Evolutionary conservation across 2,888 invertebrate species (phyloP), one percentile per base, ranked within the genome.

Genomic region (Calameuta idolon): DNA sequence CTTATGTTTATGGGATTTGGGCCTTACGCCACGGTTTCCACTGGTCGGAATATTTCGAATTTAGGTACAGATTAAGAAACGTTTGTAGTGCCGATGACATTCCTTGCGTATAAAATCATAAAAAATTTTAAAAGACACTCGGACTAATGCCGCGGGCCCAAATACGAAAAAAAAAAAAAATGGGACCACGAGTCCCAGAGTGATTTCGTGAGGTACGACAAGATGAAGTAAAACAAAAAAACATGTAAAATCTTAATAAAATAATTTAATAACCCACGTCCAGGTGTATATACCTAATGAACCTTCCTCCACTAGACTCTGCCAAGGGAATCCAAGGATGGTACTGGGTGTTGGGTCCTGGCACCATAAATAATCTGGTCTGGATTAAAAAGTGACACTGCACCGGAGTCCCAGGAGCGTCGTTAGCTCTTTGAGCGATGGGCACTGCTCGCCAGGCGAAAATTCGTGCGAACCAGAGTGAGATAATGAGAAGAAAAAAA

Each of bases 361-460:
- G 83, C 84, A 83, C 84, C 87, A 90, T 90, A 89, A 90, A 90
- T 90, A 88, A 90, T 89, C 86, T 82, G 79, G 77, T 83, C 31
- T 69, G 87, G 89, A 89, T 90, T 90, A 89, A 89, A 83, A 81
- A 83, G 84, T 80, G 69, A 75, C 76, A 71, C 69, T 30, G 30
- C 11, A 4, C 12, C 69, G 12, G 30, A 33, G 33, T 69, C 69
- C 69, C 69, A 69, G 2, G 31, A 30, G 78, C 75, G 78, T 78
- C 78, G 78, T 78, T 78, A 78, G 75, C 75, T 78, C 78, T 75
- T 75, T 78, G 78, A 78, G 55, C 73, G 78, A 78, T 78, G 75
- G 78, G 75, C 78, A 73, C 75, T 78, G n/a, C 75, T 75, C 35
- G 78, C 75, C 78, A 30, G 15, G 40, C 40, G 40, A 15, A 40